These are phyloP conservation scores for Anguilla megastoma DNA, from an alignment of 2,797 vertebrate genomes.

Conservation along the genomic window DNA sequence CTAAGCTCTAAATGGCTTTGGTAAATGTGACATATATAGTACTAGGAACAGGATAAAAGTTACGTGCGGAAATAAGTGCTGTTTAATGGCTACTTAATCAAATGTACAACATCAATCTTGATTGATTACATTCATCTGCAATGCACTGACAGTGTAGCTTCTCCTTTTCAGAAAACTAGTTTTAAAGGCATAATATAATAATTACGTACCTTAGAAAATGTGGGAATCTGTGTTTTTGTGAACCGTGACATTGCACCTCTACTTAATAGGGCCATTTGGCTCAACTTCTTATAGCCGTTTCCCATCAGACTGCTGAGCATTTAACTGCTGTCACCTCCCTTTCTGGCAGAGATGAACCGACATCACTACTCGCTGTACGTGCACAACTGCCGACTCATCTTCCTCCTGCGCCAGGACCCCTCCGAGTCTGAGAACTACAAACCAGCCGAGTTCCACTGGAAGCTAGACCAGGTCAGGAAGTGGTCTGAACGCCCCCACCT, in stretches of 20 bases:
- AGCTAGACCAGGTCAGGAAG: conserved; percentile 82
- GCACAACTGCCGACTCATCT: conserved; percentile 90
- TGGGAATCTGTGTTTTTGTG: not conserved
- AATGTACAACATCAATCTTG: too few relatives aligned
- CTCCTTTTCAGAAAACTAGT: not conserved
- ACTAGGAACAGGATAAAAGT: too few relatives aligned
- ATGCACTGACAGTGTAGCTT: not conserved
- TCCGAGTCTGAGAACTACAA: conserved; percentile 83
- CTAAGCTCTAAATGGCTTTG: too few relatives aligned
- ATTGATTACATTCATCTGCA: too few relatives aligned
- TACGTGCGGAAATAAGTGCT: too few relatives aligned
- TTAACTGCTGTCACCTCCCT: not conserved
- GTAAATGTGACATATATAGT: too few relatives aligned
- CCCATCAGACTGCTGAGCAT: not conserved
- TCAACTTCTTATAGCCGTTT: not conserved
- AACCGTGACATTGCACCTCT: not conserved
- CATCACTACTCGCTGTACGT: conserved; percentile 92
- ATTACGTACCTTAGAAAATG: not conserved
- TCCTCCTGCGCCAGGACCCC: conserved; percentile 92
- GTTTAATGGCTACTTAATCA: too few relatives aligned
- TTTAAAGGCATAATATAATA: not conserved
- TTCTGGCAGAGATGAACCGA: conserved; percentile 88
- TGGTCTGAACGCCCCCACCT: too few relatives aligned
- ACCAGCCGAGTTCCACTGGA: conserved; percentile 98
- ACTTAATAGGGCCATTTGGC: not conserved